Conservation (phyloP, 2,888 invertebrate species). For the Rhagophthalmus giganteus region DNA sequence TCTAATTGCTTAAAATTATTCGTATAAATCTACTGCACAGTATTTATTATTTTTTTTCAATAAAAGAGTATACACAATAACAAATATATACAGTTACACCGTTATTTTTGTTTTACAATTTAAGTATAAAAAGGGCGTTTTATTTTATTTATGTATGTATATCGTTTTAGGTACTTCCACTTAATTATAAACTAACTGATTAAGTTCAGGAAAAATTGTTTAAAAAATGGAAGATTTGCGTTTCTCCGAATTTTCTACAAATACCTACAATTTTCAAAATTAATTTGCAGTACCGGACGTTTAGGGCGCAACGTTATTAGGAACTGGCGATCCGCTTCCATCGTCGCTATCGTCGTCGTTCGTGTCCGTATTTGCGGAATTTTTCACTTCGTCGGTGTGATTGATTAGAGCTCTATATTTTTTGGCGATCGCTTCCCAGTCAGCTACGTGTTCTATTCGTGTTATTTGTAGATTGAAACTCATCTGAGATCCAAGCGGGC, state of each 20-base stretch:
- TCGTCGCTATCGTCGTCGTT: constrained; percentile 49
- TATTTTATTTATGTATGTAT: too few relatives aligned
- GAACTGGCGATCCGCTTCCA: constrained; percentile 30
- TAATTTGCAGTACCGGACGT: not conserved
- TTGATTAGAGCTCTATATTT: constrained; percentile 81
- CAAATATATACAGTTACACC: too few relatives aligned
- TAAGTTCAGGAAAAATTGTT: not conserved
- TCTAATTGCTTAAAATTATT: too few relatives aligned
- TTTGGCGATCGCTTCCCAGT: constrained; percentile 89
- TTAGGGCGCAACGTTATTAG: constrained; percentile 37
- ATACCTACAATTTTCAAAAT: not conserved
- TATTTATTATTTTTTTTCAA: too few relatives aligned
- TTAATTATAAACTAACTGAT: not conserved
- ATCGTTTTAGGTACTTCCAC: not conserved
- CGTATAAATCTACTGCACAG: too few relatives aligned
- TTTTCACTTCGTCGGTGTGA: constrained; percentile 61
- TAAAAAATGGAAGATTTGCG: constrained; percentile 22
- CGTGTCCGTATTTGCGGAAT: constrained; percentile 46
- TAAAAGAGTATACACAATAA: too few relatives aligned
- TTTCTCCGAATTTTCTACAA: constrained; percentile 5
- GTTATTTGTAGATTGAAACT: constrained; percentile 76
- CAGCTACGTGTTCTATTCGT: constrained; percentile 85
- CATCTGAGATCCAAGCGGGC: constrained; percentile 81
- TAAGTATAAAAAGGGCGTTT: too few relatives aligned
- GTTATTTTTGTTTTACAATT: too few relatives aligned